Evolutionary conservation across 2,888 invertebrate genomes (phyloP).

Genomic region (Gisinianus flammeolus): DNA sequence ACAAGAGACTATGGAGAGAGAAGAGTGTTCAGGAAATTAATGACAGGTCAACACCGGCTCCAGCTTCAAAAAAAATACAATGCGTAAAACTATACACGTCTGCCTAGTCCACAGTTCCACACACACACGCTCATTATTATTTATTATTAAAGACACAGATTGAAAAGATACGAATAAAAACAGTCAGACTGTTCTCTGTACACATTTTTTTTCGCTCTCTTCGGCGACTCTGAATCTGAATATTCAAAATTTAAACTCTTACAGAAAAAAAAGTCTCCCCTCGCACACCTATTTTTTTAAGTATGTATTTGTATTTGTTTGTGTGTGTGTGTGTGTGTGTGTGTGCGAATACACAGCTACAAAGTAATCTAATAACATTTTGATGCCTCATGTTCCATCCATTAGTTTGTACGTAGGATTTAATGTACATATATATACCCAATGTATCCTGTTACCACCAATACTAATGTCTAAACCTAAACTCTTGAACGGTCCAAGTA

Average conservation of each 20-base stretch:
- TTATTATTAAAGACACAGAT: neutral
- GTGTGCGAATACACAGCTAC: no score
- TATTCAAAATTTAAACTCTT: no score
- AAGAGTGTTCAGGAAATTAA: conserved; percentile 2
- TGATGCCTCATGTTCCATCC: no score
- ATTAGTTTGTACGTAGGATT: no score
- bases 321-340: no score
- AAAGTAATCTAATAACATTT: no score
- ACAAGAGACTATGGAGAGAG: neutral
- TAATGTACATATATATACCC: no score
- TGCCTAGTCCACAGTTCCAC: neutral
- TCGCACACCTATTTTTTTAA: no score
- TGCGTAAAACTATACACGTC: neutral
- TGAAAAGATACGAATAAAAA: neutral
- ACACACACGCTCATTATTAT: neutral
- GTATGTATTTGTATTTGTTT: no score
- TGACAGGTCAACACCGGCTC: neutral
- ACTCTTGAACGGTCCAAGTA: neutral
- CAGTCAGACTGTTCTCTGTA: neutral
- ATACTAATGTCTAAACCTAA: neutral
- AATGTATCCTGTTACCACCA: neutral
- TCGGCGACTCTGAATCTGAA: no score
- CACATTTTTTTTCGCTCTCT: no score
- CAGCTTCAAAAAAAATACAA: neutral
- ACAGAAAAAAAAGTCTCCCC: no score